Conservation (phyloP, 1,140 invertebrate genomes). For the Drosophila arizonae region DNA sequence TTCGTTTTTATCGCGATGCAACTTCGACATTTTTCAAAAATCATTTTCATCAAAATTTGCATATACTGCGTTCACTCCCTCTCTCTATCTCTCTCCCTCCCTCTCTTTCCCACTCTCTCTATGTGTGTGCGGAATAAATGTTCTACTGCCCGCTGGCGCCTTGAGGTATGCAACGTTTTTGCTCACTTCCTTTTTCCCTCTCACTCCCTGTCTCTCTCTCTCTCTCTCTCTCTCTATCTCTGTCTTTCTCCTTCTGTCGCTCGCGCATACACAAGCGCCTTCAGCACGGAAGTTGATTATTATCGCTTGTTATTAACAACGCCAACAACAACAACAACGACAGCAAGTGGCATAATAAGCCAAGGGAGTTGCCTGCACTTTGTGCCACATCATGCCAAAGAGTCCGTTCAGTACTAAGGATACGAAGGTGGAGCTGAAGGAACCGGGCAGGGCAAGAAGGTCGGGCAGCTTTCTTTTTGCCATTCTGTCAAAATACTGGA, state of each 20-base stretch:
- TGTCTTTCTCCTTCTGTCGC: background rate
- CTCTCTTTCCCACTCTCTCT: slow-evolving; percentile 7
- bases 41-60: slow-evolving; percentile 65
- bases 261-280: slow-evolving; percentile 30
- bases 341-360: slow-evolving; percentile 40
- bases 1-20: slow-evolving; percentile 58
- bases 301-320: slow-evolving; percentile 82
- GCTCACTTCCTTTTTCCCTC: slow-evolving; percentile 31
- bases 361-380: slow-evolving; percentile 33
- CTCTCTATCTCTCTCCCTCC: too few species aligned
- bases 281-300: slow-evolving; percentile 80
- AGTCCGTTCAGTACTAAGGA: background rate
- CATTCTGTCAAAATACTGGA: slow-evolving; percentile 61
- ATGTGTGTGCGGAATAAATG: slow-evolving; percentile 52
- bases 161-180: slow-evolving; percentile 65
- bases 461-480: slow-evolving; percentile 32
- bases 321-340: slow-evolving; percentile 38
- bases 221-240: background rate
- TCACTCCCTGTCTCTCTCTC: background rate
- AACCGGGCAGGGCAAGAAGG: background rate
- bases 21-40: slow-evolving; percentile 66
- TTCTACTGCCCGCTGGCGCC: slow-evolving; percentile 44
- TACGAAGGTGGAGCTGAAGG: background rate
- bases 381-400: slow-evolving; percentile 33
- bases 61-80: slow-evolving; percentile 2